Evolutionary conservation across 2,797 vertebrate genomes (phyloP).

Genomic region (Dicrostonyx torquatus): DNA sequence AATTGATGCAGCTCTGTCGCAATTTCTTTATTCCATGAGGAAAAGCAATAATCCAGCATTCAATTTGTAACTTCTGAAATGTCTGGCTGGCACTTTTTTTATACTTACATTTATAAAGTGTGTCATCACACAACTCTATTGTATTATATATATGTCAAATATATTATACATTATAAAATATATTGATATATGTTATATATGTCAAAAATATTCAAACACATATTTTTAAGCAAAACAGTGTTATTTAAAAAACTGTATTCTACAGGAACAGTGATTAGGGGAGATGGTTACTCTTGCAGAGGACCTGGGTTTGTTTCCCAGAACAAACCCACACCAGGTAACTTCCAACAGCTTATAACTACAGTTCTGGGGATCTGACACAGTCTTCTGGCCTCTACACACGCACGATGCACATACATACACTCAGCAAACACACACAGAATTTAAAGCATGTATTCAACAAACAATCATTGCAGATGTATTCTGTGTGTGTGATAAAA

Average conservation of each 20-base stretch:
- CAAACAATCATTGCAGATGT: background rate
- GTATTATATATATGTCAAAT: background rate
- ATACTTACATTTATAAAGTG: background rate
- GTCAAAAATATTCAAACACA: background rate
- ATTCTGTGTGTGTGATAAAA: background rate
- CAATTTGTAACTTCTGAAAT: slow-evolving; percentile 4
- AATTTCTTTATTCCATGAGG: slow-evolving; percentile 1
- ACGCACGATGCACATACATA: background rate
- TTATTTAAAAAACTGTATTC: slow-evolving; percentile 4
- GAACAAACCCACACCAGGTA: too few species aligned
- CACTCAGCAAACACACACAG: background rate
- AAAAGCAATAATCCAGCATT: slow-evolving; percentile 1
- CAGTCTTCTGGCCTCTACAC: background rate
- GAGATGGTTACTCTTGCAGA: background rate
- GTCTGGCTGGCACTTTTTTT: background rate
- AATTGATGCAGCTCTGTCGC: background rate
- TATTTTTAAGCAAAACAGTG: slow-evolving; percentile 14
- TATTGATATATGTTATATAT: background rate
- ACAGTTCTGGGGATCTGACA: background rate
- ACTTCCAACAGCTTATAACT: background rate
- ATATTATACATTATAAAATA: background rate
- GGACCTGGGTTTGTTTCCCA: background rate
- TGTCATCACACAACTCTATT: background rate
- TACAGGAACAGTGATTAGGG: background rate
- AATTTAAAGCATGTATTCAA: background rate